Percentiles rank a stretch among this genome's conserved stretches.
Evolutionary conservation across 2,888 invertebrate species (phyloP).

Genomic region (Epistrophella euchroma): DNA sequence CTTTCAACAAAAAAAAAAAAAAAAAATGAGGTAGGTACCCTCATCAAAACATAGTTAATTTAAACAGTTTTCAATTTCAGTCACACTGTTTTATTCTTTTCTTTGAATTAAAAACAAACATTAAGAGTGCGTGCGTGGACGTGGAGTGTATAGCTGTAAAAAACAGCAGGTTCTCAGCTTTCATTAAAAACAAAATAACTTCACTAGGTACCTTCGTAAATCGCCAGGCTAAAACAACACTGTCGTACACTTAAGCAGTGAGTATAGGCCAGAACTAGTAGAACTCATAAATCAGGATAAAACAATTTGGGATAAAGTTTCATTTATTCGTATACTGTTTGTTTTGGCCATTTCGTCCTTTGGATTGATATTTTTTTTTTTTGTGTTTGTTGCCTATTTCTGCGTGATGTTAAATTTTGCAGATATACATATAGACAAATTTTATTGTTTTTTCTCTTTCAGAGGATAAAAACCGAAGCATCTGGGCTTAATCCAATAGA

Average conservation of each 20-base stretch:
- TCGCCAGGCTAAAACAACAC: constrained; percentile 55
- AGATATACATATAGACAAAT: constrained; percentile 56
- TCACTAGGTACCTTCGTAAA: constrained; percentile 63
- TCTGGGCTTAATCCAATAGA: constrained; percentile 55
- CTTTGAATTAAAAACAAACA: not conserved
- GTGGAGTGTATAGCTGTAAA: not conserved
- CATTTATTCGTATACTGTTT: constrained; percentile 16
- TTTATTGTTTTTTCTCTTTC: constrained; percentile 47
- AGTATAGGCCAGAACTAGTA: constrained; percentile 59
- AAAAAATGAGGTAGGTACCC: not conserved
- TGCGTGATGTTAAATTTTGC: constrained; percentile 61
- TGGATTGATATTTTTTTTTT: constrained; percentile 24
- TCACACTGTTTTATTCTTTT: not conserved
- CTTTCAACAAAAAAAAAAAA: constrained; percentile 20
- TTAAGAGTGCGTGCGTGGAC: not conserved
- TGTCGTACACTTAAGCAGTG: constrained; percentile 69
- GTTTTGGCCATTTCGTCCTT: constrained; percentile 30
- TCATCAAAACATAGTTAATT: constrained; percentile 35
- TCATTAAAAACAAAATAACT: constrained; percentile 13
- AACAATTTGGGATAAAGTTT: constrained; percentile 75
- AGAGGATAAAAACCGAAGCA: constrained; percentile 33
- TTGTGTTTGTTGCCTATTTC: constrained; percentile 29
- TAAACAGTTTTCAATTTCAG: constrained; percentile 22
- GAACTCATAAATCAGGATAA: constrained; percentile 76
- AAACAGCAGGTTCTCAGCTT: constrained; percentile 2